These are phyloP conservation scores for Parthenolecanium corni DNA, from an alignment of 2,888 invertebrate genomes.

Conservation along the genomic window DNA sequence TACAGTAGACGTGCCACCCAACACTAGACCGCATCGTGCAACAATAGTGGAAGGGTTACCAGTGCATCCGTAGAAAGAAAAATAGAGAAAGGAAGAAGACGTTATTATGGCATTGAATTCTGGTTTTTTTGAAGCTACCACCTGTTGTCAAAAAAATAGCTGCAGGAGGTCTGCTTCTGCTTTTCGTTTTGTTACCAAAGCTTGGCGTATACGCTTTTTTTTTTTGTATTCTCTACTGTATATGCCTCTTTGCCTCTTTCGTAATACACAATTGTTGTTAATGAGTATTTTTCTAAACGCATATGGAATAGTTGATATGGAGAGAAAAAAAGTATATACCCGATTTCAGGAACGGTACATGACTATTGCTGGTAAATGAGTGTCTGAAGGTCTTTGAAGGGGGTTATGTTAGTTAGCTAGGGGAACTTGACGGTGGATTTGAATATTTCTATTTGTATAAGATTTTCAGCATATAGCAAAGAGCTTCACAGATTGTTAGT, in stretches of 20 bases:
- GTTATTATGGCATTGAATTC: conserved; percentile 28
- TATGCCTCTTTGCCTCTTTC: not conserved
- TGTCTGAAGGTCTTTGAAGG: too few species aligned
- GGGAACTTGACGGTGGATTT: too few species aligned
- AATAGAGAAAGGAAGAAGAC: conserved; percentile 22
- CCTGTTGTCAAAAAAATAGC: conserved; percentile 28
- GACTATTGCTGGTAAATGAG: too few species aligned
- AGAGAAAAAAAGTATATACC: too few species aligned
- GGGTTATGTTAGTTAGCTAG: too few species aligned
- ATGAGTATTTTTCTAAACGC: conserved; percentile 7
- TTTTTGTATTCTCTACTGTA: too few species aligned
- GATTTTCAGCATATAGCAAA: too few species aligned
- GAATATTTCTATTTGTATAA: too few species aligned
- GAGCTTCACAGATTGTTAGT: too few species aligned
- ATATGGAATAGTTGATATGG: too few species aligned
- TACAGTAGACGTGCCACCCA: conserved; percentile 24
- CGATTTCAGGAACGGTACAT: too few species aligned
- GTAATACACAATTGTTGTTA: conserved; percentile 18
- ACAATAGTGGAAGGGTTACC: conserved; percentile 26
- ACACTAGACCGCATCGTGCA: conserved; percentile 22
- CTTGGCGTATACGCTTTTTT: not conserved
- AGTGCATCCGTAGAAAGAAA: not conserved
- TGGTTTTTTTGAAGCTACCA: conserved; percentile 22
- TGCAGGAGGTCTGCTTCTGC: conserved; percentile 27
- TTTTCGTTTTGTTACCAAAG: not conserved